These are phyloP conservation scores for Panthera uncia DNA, from an alignment of 2,113 vertebrate species.

Conservation along the genomic window DNA sequence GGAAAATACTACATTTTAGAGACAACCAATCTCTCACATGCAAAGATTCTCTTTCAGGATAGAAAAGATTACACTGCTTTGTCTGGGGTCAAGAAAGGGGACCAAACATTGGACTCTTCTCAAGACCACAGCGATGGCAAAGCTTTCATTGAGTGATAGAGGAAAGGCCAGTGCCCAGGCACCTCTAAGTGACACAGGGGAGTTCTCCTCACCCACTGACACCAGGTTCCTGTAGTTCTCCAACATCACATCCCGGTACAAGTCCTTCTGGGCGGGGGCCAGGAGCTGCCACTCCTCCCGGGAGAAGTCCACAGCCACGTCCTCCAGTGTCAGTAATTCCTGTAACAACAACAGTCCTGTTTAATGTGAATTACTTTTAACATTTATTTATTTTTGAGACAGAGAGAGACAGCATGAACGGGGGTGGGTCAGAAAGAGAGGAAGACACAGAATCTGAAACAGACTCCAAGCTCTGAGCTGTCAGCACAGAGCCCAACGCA, in stretches of 20 bases:
- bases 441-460: too few species aligned
- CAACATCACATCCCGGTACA: slow-evolving; percentile 63
- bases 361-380: background rate
- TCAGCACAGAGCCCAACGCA: too few species aligned
- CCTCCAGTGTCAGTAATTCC: slow-evolving; percentile 44
- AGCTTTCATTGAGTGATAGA: background rate
- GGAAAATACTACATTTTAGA: background rate
- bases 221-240: slow-evolving; percentile 58
- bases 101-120: background rate
- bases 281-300: slow-evolving; percentile 66
- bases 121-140: background rate
- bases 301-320: slow-evolving; percentile 60
- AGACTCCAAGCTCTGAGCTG: too few species aligned
- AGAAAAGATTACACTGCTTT: background rate
- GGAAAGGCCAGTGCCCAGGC: background rate
- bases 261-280: slow-evolving; percentile 16
- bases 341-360: background rate
- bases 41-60: background rate
- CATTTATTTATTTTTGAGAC: too few species aligned
- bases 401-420: too few species aligned
- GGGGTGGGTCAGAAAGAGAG: too few species aligned
- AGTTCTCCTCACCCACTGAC: slow-evolving; percentile 39
- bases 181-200: background rate
- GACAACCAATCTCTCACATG: background rate
- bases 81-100: background rate